Percentiles rank a stretch among this genome's conserved stretches.
These are phyloP conservation scores for Scyliorhinus canicula DNA, from an alignment of 2,797 vertebrate genomes.

Conservation along the genomic window DNA sequence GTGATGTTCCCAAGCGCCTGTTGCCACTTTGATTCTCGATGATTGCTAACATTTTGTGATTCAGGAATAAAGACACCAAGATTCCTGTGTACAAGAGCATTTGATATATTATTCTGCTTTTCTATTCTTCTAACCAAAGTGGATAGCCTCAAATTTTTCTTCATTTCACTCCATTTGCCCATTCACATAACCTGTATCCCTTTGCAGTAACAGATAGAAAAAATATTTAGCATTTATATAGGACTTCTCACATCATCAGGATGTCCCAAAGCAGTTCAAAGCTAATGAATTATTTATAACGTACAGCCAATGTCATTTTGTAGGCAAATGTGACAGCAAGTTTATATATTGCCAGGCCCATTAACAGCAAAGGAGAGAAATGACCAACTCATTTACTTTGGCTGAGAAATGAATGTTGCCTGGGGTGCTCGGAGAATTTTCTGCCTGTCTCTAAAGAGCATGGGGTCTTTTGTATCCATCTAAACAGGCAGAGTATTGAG, in stretches of 20 bases:
- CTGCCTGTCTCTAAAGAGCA: neutral
- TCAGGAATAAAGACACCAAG: too few species aligned
- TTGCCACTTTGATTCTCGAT: too few species aligned
- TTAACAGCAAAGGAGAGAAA: neutral
- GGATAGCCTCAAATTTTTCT: too few species aligned
- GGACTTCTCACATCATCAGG: neutral
- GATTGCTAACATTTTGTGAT: too few species aligned
- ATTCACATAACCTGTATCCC: too few species aligned
- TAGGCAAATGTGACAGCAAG: neutral
- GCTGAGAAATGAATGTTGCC: neutral
- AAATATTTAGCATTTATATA: neutral
- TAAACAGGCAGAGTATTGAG: neutral
- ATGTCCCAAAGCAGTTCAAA: neutral
- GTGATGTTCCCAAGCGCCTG: too few species aligned
- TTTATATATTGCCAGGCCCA: neutral
- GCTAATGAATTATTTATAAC: neutral
- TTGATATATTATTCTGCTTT: too few species aligned
- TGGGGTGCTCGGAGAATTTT: neutral
- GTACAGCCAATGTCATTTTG: neutral
- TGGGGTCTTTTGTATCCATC: neutral
- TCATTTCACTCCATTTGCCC: too few species aligned
- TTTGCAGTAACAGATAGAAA: too few species aligned
- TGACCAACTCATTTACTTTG: neutral
- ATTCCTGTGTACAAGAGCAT: too few species aligned
- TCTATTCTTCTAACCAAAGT: too few species aligned